Evolutionary conservation across 2,888 invertebrate genomes (phyloP).

Genomic region (Oscheius sp.): DNA sequence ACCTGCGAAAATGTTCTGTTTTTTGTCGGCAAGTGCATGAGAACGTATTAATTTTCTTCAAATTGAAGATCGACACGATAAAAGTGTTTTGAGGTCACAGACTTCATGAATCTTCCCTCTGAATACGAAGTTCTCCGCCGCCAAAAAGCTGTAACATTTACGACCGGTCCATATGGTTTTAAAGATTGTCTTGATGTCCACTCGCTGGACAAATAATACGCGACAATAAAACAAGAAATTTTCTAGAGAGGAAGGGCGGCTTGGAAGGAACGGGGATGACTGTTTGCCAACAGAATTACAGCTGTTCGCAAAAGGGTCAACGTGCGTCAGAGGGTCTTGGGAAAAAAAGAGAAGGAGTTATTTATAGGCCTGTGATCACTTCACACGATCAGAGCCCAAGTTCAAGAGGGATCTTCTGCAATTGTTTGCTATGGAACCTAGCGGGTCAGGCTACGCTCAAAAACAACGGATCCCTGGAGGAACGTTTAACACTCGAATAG

Average conservation of each 20-base stretch:
- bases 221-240: neutral
- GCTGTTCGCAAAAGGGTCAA: neutral
- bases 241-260: neutral
- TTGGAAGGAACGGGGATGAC: neutral
- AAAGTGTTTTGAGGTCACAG: too few relatives aligned
- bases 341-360: too few relatives aligned
- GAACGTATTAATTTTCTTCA: too few relatives aligned
- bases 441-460: too few relatives aligned
- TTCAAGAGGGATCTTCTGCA: neutral
- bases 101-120: neutral
- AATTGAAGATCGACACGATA: too few relatives aligned
- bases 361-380: neutral
- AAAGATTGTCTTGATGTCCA: neutral
- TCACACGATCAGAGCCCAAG: neutral
- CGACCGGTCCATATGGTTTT: conserved; percentile 16
- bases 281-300: conserved; percentile 22
- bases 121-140: neutral
- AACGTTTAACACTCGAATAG: conserved; percentile 2
- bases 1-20: too few relatives aligned
- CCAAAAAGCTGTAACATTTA: conserved; percentile 7
- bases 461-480: too few relatives aligned
- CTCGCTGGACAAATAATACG: neutral
- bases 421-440: too few relatives aligned
- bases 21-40: too few relatives aligned
- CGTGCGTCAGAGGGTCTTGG: neutral